Evolutionary conservation across 1,140 invertebrate species (phyloP).

Genomic region (Pseudomyrmex flavicornis): DNA sequence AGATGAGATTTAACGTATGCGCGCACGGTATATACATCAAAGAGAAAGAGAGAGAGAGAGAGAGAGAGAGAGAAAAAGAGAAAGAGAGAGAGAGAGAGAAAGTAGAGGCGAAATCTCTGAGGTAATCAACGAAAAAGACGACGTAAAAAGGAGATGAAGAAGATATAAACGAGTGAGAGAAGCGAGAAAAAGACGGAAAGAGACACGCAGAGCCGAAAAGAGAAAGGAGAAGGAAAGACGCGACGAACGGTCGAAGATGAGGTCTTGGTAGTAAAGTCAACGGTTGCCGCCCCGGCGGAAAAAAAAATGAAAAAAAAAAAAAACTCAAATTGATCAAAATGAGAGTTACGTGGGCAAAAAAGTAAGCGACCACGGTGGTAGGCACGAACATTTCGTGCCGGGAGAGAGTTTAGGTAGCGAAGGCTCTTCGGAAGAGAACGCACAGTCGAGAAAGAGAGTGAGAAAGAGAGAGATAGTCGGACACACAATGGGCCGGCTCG

Average conservation of each 20-base stretch:
- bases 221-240: slow-evolving; percentile 39
- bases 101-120: slow-evolving; percentile 24
- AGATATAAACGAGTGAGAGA: background rate
- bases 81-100: background rate
- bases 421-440: slow-evolving; percentile 33
- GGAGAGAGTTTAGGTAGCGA: slow-evolving; percentile 69
- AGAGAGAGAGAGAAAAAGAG: too few relatives aligned
- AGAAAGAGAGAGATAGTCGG: background rate
- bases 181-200: background rate
- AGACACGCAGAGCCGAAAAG: slow-evolving; percentile 9
- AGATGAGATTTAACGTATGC: slow-evolving; percentile 66
- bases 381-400: slow-evolving; percentile 72
- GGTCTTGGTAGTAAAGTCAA: slow-evolving; percentile 78
- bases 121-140: slow-evolving; percentile 70
- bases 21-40: slow-evolving; percentile 1
- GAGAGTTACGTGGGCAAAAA: slow-evolving; percentile 81
- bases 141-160: background rate
- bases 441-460: background rate
- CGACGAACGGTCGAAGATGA: slow-evolving; percentile 67
- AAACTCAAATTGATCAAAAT: slow-evolving; percentile 82
- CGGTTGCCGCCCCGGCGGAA: slow-evolving; percentile 72
- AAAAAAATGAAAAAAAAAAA: slow-evolving; percentile 54
- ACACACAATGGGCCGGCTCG: slow-evolving; percentile 41
- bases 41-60: too few relatives aligned
- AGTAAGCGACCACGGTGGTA: slow-evolving; percentile 74